phyloP scores from a whole-genome alignment of 2,113 vertebrate genomes.

The human region DNA sequence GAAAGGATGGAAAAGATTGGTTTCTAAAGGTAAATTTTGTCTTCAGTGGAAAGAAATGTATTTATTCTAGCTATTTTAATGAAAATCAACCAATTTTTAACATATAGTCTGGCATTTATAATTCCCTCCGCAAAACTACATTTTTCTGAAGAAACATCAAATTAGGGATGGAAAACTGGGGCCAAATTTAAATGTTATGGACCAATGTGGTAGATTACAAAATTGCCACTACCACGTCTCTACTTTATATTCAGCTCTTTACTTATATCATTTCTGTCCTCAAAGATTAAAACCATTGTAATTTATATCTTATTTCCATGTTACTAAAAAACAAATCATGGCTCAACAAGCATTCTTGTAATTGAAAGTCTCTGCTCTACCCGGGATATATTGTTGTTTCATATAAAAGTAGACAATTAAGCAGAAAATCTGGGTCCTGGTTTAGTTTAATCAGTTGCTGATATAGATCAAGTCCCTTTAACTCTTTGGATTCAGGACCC shows the following conservation, averaged over 20 bases:
- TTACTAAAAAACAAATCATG: not conserved
- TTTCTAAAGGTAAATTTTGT: not conserved
- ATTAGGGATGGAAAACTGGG: not conserved
- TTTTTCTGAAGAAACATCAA: not conserved
- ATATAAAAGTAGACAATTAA: not conserved
- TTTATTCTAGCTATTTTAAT: not conserved
- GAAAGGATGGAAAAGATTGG: not conserved
- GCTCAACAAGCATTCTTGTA: not conserved
- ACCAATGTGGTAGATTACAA: rapidly evolving
- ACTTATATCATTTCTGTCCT: not conserved
- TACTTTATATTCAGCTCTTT: not conserved
- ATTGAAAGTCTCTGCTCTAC: not conserved
- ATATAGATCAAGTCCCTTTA: not conserved
- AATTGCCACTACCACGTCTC: not conserved
- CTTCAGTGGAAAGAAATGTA: not conserved
- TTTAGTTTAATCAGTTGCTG: not conserved
- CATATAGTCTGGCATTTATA: not conserved
- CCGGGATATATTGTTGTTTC: not conserved
- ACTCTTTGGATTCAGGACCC: not conserved
- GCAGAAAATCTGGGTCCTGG: not conserved
- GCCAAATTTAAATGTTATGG: not conserved
- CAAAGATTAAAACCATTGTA: not conserved
- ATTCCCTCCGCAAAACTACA: not conserved
- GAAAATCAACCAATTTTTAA: not conserved
- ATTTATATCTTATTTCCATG: not conserved